These are phyloP conservation scores for Schizothorax lantsangensis DNA, from an alignment of 2,797 vertebrate species.

Conservation along the genomic window DNA sequence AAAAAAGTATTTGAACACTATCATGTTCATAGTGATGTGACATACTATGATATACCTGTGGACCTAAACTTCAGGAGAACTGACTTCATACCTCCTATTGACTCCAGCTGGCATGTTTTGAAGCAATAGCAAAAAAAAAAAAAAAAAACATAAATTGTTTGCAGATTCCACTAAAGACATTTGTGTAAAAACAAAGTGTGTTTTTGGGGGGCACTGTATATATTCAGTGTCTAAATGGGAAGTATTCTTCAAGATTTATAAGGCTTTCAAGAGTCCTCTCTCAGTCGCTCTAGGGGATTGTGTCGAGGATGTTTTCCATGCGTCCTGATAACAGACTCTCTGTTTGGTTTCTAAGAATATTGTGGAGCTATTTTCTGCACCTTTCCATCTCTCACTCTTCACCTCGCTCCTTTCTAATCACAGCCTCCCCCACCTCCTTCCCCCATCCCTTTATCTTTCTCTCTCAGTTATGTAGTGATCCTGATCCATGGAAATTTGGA, in stretches of 20 bases:
- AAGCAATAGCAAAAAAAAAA: not conserved
- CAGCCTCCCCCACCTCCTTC: not conserved
- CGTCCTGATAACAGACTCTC: constrained; percentile 64
- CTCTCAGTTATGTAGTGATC: not conserved
- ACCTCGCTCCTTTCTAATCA: constrained; percentile 33
- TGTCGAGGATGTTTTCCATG: constrained; percentile 65
- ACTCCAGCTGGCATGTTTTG: not conserved
- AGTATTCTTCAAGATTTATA: too few relatives aligned
- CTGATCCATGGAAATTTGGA: not conserved
- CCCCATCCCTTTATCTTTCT: constrained; percentile 2
- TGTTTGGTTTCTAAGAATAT: constrained; percentile 65
- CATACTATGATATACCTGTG: not conserved
- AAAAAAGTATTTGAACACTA: not conserved
- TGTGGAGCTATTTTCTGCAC: constrained; percentile 66
- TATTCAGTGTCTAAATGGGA: not conserved
- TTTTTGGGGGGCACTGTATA: not conserved
- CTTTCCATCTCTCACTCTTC: constrained; percentile 61
- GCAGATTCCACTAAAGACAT: not conserved
- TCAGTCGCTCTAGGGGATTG: constrained; percentile 59
- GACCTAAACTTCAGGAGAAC: not conserved
- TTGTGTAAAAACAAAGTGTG: not conserved
- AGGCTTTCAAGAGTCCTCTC: too few relatives aligned
- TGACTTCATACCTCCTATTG: too few relatives aligned
- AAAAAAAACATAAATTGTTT: not conserved
- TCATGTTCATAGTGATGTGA: not conserved